Base-by-base conservation (phyloP, 2,113 vertebrate species). In the Urocitellus parryii region DNA sequence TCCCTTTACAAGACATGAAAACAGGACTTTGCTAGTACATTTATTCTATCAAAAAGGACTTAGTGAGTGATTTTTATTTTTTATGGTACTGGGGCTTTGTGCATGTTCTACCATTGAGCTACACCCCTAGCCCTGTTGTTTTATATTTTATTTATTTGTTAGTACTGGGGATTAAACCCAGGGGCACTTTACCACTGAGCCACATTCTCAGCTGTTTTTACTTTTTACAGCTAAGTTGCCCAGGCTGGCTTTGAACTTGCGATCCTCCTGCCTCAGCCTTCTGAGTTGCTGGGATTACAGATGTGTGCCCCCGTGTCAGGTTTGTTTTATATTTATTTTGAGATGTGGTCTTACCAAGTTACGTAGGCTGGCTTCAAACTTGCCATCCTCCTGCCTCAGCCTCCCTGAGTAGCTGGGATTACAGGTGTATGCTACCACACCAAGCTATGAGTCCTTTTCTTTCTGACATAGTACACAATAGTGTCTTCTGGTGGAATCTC, bases 1-100 rank as follows among this genome's bases (percentile, higher is more conserved):
- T 73, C 24, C 48, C 32, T 74, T 8, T 72, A 37, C n/a, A n/a
- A 48, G 58, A 93, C 32, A 70, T 39, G 29, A 81, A 93, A 85
- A 42, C 39, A 85, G 27, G 29, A 77, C 10, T 77, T 63, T 90
- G 56, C 67, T 77, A 25, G 77, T 76, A 88, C 34, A 91, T 87
- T 94, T 89, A 73, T 84, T 95, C 61, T 95, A 90, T 90, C 14
- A 80, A 74, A 8, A 34, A 96, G 65, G 68, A 77, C n/a, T 61
- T 73, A 56, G 56, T 91, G 61, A 70, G n/a, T 79, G 53, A 16
- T 70, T 96, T 91, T 25, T 22, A 53, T 22, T 58, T 58, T 58
- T 58, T 24, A 2, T 61, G 58, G 58, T 61, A 61, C 58, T 24
- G 22, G 22, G 58, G 58, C 61, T 27, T 27, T 25, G 9, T 63